phyloP scores from a whole-genome alignment of 92 coral and sea anemone species.

The Porites divaricata region DNA sequence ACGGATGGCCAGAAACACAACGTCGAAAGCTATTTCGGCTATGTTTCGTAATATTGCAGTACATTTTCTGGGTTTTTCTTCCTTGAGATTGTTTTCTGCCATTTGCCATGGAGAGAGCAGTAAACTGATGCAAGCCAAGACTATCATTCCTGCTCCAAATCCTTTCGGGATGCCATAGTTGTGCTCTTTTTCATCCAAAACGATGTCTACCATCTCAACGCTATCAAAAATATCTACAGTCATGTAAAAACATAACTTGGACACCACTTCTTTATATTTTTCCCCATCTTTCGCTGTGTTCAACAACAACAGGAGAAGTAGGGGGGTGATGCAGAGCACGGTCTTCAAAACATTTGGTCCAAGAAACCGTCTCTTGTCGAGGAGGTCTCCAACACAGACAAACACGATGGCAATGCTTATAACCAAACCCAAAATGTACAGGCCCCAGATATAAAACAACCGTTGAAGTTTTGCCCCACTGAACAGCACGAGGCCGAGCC shows the following conservation, averaged over 20 bases:
- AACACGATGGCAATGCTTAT: conserved; percentile 14
- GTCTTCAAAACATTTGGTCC: conserved; percentile 25
- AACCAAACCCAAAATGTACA: not conserved
- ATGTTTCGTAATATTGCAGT: not conserved
- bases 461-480: conserved; percentile 5
- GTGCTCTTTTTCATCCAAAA: conserved; percentile 19
- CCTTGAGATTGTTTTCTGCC: not conserved
- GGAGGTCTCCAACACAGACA: conserved; percentile 4
- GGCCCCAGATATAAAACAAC: conserved; percentile 20
- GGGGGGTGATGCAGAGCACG: conserved; percentile 73
- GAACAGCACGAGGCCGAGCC: not conserved
- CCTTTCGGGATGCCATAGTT: conserved; percentile 27
- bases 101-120: conserved; percentile 3
- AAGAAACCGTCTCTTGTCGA: conserved; percentile 1
- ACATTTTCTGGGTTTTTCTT: not conserved
- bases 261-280: conserved; percentile 37
- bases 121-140: conserved; percentile 24
- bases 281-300: conserved; percentile 22
- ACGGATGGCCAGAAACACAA: conserved; percentile 46
- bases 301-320: conserved; percentile 65
- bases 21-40: conserved; percentile 9
- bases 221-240: conserved; percentile 67
- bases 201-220: conserved; percentile 58
- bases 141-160: conserved; percentile 19
- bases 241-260: conserved; percentile 34